phyloP scores from a whole-genome alignment of 2,888 invertebrate genomes.

The Aleiodes leptofemur region DNA sequence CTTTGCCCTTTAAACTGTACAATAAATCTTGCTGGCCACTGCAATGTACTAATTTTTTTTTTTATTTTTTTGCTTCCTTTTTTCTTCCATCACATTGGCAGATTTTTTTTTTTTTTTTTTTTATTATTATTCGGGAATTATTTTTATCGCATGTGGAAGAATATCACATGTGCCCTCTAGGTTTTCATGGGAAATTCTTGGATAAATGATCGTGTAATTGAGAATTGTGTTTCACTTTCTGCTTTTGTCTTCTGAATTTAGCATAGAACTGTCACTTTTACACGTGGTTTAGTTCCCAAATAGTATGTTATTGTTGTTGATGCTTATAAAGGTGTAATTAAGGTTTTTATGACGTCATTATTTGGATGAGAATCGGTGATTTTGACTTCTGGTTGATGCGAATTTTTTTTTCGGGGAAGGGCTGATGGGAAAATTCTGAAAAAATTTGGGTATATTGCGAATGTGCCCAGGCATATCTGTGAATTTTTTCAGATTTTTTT shows the following conservation, averaged over 20 bases:
- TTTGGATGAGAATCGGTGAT: too few species aligned
- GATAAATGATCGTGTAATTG: background rate
- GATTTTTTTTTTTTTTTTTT: background rate
- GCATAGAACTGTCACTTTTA: slow-evolving; percentile 10
- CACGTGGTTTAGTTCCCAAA: slow-evolving; percentile 41
- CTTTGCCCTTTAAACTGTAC: slow-evolving; percentile 67
- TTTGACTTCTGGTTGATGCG: too few species aligned
- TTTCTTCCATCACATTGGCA: slow-evolving; percentile 23
- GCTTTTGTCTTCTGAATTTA: slow-evolving; percentile 41
- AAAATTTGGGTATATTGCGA: too few species aligned
- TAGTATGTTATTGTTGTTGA: background rate
- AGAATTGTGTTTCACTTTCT: slow-evolving; percentile 45
- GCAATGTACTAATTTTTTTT: slow-evolving; percentile 9
- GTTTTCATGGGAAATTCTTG: slow-evolving; percentile 25
- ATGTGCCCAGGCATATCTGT: too few species aligned
- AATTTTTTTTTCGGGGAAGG: too few species aligned
- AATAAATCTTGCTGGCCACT: slow-evolving; percentile 10
- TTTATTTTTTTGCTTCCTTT: slow-evolving; percentile 2
- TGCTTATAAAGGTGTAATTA: background rate
- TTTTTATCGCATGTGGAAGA: slow-evolving; percentile 1
- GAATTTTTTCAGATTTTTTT: too few species aligned
- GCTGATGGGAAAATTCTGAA: too few species aligned
- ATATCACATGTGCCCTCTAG: slow-evolving; percentile 14
- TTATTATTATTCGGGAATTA: background rate
- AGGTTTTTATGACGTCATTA: too few species aligned